Evolutionary conservation across 2,888 invertebrate genomes (phyloP).

Genomic region (Keiferia lycopersicella): DNA sequence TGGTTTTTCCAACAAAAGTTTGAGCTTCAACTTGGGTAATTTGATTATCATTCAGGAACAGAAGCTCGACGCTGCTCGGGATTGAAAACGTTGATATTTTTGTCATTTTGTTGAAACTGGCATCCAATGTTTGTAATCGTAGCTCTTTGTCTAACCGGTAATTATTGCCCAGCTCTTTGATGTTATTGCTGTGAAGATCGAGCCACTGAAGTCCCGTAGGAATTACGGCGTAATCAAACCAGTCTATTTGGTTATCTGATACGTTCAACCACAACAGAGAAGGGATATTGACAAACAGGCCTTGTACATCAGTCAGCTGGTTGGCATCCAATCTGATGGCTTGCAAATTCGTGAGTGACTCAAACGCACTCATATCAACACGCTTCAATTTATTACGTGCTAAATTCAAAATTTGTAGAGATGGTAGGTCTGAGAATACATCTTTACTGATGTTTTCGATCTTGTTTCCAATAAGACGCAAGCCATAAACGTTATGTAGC

Average conservation of each 20-base stretch:
- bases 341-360: slow-evolving; percentile 89
- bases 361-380: slow-evolving; percentile 91
- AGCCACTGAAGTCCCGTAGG: slow-evolving; percentile 92
- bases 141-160: slow-evolving; percentile 86
- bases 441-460: slow-evolving; percentile 90
- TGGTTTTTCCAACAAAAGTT: slow-evolving; percentile 93
- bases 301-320: slow-evolving; percentile 89
- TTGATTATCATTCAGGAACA: slow-evolving; percentile 94
- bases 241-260: slow-evolving; percentile 93
- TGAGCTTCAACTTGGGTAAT: slow-evolving; percentile 93
- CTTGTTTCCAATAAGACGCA: slow-evolving; percentile 94
- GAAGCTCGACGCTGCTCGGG: slow-evolving; percentile 91
- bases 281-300: slow-evolving; percentile 91
- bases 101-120: slow-evolving; percentile 93
- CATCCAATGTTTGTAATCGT: slow-evolving; percentile 91
- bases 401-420: slow-evolving; percentile 92
- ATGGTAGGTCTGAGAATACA: slow-evolving; percentile 89
- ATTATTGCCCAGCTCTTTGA: slow-evolving; percentile 89
- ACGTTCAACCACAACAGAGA: slow-evolving; percentile 94
- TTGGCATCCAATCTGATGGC: slow-evolving; percentile 94
- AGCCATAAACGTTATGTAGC: slow-evolving; percentile 91
- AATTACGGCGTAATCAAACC: slow-evolving; percentile 93
- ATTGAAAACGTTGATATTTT: slow-evolving; percentile 88
- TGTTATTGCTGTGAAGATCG: slow-evolving; percentile 93
- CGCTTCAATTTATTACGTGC: slow-evolving; percentile 91